phyloP scores from a whole-genome alignment of 2,113 vertebrate genomes.

The Ceyx melanurus region DNA sequence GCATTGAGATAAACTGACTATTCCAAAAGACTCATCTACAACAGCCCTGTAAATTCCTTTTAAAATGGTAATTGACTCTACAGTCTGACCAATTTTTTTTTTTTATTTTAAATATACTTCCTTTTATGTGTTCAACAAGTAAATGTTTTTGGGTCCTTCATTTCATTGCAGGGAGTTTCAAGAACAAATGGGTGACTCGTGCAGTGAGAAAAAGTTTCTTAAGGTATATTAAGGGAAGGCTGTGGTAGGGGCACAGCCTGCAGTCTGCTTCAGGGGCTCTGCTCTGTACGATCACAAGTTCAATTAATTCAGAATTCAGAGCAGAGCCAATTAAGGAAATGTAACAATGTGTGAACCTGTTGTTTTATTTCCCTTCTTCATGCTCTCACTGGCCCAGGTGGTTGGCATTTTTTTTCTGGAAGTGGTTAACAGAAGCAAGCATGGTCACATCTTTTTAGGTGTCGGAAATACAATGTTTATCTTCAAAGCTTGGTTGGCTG shows the following conservation, averaged over 20 bases:
- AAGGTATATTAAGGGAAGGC: constrained; percentile 29
- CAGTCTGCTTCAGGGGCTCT: background rate
- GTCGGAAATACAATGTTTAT: background rate
- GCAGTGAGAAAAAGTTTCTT: constrained; percentile 44
- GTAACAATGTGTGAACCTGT: background rate
- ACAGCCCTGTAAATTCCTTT: constrained; percentile 92
- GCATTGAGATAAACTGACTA: constrained; percentile 85
- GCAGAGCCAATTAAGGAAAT: background rate
- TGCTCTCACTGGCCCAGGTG: constrained; percentile 23
- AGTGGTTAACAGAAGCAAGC: constrained; percentile 36
- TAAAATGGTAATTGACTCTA: constrained; percentile 86
- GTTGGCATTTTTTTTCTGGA: constrained; percentile 19
- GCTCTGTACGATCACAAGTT: constrained; percentile 19
- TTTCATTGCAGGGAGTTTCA: constrained; percentile 71
- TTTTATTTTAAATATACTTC: constrained; percentile 93
- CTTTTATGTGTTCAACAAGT: constrained; percentile 97
- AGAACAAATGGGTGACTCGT: constrained; percentile 45
- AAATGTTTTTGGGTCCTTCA: constrained; percentile 82
- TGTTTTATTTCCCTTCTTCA: constrained; percentile 57
- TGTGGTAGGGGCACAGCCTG: constrained; percentile 17
- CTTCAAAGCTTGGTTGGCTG: constrained; percentile 15
- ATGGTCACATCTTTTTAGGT: constrained; percentile 26
- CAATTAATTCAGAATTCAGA: background rate
- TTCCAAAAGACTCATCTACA: constrained; percentile 83
- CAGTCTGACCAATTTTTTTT: constrained; percentile 91